Evolutionary conservation across 1,140 invertebrate genomes (phyloP).

Genomic region (Eumeta japonica): DNA sequence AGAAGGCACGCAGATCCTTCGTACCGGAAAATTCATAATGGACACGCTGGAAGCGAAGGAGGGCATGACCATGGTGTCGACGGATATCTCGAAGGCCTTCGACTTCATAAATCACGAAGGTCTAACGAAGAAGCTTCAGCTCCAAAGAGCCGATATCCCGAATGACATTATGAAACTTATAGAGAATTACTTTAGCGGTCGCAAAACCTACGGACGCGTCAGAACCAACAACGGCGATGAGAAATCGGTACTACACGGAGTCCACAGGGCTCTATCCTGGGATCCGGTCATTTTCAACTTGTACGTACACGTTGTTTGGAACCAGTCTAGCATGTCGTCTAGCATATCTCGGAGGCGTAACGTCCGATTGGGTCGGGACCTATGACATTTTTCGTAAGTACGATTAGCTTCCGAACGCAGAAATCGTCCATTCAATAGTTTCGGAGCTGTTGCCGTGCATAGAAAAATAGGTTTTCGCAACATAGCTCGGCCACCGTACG

Average conservation of each 20-base stretch:
- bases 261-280: slow-evolving; percentile 6
- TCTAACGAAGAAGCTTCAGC: slow-evolving; percentile 6
- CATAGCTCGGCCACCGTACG: too few species aligned
- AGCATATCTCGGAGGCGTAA: too few species aligned
- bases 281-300: slow-evolving; percentile 4
- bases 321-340: too few species aligned
- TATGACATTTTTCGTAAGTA: too few species aligned
- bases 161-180: slow-evolving; percentile 6
- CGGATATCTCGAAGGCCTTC: slow-evolving; percentile 8
- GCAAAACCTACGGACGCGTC: slow-evolving; percentile 4
- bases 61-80: slow-evolving; percentile 6
- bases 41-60: slow-evolving; percentile 4
- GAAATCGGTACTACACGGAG: too few species aligned
- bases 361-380: too few species aligned
- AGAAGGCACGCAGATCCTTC: slow-evolving; percentile 6
- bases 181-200: slow-evolving; percentile 4
- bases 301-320: slow-evolving; percentile 2
- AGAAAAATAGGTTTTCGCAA: too few species aligned
- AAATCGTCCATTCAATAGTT: too few species aligned
- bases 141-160: background rate
- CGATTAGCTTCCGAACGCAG: too few species aligned
- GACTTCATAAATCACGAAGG: too few species aligned
- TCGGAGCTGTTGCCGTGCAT: too few species aligned
- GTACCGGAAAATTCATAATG: slow-evolving; percentile 3
- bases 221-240: slow-evolving; percentile 4